phyloP scores from a whole-genome alignment of 2,113 vertebrate species.

The Nycticebus coucang region DNA sequence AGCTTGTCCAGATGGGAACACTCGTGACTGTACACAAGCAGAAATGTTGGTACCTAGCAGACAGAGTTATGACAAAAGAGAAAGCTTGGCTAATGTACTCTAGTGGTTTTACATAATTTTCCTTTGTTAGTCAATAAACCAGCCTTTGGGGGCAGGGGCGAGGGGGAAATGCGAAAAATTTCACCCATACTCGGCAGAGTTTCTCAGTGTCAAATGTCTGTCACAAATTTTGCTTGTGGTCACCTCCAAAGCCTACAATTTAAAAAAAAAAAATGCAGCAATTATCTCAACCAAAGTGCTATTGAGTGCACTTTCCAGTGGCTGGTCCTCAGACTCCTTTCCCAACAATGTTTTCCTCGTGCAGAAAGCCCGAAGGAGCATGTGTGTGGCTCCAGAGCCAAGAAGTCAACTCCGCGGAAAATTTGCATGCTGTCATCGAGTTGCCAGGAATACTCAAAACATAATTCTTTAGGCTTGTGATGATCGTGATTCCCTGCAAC shows the following conservation, averaged over 20 bases:
- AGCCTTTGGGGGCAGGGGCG: background rate
- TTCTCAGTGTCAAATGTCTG: slow-evolving; percentile 81
- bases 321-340: slow-evolving; percentile 68
- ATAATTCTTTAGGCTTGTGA: background rate
- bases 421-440: slow-evolving; percentile 69
- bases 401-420: slow-evolving; percentile 71
- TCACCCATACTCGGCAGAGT: slow-evolving; percentile 56
- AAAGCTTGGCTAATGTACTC: slow-evolving; percentile 10
- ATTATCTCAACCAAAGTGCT: slow-evolving; percentile 82
- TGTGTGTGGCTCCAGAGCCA: slow-evolving; percentile 48
- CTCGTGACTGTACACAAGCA: background rate
- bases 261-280: slow-evolving; percentile 70
- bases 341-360: slow-evolving; percentile 76
- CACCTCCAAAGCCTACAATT: slow-evolving; percentile 75
- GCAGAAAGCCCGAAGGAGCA: slow-evolving; percentile 58
- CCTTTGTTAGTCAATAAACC: slow-evolving; percentile 75
- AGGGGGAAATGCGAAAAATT: slow-evolving; percentile 45
- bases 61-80: slow-evolving; percentile 26
- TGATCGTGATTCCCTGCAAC: slow-evolving; percentile 16
- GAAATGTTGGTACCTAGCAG: background rate
- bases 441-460: slow-evolving; percentile 66
- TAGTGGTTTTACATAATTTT: slow-evolving; percentile 67
- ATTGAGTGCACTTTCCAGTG: slow-evolving; percentile 78
- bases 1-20: background rate
- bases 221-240: slow-evolving; percentile 80